These are phyloP conservation scores for Amblyjoppa proteus DNA, from an alignment of 2,888 invertebrate genomes.

Conservation along the genomic window DNA sequence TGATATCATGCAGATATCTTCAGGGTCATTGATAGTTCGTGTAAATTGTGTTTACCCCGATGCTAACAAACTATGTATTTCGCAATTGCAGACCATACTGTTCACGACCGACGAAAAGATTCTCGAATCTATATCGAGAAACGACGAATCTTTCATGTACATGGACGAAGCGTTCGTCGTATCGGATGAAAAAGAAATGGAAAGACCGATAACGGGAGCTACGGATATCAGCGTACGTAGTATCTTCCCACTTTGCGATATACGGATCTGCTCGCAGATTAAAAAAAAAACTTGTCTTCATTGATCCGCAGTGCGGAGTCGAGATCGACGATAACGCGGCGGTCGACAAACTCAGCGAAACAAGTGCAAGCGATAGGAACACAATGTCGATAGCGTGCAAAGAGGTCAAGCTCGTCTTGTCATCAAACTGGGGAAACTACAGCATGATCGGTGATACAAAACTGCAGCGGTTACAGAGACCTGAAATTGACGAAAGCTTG, in stretches of 20 bases:
- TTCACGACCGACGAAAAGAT: conserved; percentile 93
- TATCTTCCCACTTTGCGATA: neutral
- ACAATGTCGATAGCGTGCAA: conserved; percentile 78
- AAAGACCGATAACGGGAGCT: conserved; percentile 88
- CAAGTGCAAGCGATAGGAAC: conserved; percentile 67
- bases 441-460: conserved; percentile 86
- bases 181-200: conserved; percentile 85
- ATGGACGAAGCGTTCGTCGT: conserved; percentile 84
- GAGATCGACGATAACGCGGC: conserved; percentile 22
- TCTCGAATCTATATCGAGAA: conserved; percentile 87
- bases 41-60: too few relatives aligned
- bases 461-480: neutral
- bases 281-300: neutral
- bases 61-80: conserved; percentile 35
- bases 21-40: too few relatives aligned
- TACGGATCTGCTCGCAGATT: neutral
- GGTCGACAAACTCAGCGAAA: conserved; percentile 59
- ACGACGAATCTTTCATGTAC: conserved; percentile 85
- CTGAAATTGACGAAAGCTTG: too few relatives aligned
- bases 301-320: conserved; percentile 35
- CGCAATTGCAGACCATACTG: conserved; percentile 90
- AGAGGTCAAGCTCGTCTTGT: conserved; percentile 86
- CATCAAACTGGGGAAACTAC: conserved; percentile 89
- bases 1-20: too few relatives aligned
- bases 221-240: conserved; percentile 76